Conservation (phyloP, 2,113 vertebrate species). For the Bothrops jararaca region DNA sequence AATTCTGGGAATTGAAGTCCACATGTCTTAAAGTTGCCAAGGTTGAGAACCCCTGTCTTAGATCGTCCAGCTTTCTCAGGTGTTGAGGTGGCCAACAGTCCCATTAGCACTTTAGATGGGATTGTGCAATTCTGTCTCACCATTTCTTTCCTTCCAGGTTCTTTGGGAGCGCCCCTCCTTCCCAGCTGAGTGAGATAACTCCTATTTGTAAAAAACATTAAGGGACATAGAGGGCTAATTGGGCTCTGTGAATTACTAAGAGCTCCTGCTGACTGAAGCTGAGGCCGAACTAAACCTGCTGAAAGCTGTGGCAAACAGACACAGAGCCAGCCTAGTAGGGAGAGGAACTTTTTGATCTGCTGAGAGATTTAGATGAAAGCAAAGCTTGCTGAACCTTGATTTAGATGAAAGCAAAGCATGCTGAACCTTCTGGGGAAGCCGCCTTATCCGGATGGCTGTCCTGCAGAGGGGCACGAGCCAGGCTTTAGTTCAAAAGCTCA, state of each 20-base stretch:
- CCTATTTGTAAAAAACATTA: neutral
- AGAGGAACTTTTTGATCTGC: neutral
- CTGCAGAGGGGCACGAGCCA: neutral
- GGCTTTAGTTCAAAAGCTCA: neutral
- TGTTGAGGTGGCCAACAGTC: neutral
- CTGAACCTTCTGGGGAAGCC: neutral
- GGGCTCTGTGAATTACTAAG: neutral
- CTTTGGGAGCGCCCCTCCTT: neutral
- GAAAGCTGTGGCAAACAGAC: neutral
- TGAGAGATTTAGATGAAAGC: neutral
- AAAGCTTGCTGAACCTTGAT: no score
- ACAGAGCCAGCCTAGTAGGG: neutral
- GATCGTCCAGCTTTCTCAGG: neutral
- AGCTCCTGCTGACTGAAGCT: neutral
- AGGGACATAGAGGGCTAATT: neutral
- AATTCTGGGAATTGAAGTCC: no score
- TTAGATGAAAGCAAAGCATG: neutral
- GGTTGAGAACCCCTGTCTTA: no score
- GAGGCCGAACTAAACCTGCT: neutral
- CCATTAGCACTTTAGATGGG: neutral
- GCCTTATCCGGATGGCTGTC: neutral
- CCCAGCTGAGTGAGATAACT: neutral
- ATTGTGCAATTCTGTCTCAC: neutral
- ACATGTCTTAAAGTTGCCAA: no score
- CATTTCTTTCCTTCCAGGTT: neutral